Base-by-base conservation (phyloP, 2,888 invertebrate species). In the Netelia fuscicornis region DNA sequence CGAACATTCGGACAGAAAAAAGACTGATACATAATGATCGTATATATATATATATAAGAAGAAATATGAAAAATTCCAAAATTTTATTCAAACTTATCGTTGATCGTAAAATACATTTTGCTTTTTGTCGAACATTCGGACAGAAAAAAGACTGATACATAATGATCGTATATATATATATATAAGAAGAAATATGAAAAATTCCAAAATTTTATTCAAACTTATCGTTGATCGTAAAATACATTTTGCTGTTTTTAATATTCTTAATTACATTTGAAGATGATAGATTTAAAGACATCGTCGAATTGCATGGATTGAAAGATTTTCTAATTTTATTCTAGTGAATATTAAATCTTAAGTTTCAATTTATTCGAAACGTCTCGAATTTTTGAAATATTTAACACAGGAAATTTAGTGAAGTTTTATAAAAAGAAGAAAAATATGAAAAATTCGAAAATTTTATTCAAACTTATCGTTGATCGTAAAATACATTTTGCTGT, bases 1-100 rank as follows among this genome's bases (percentile, higher is more conserved):
- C 89, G 88, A 90, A 90, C 89, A 87, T 86, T 89, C 87, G 87
- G 87, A 88, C 88, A 89, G 89, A 20, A 20, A 89, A 89, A 88
- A 87, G 88, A 89, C 89, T 52, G 60, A 67, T 48, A 11, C 13
- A 48, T 10, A 42, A 20, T 20, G 20, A 1, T 20, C 20, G 20
- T 20, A 20, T 20, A 1, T 20, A 20, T 20, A 20, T 20, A 20
- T 20, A 20, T 20, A 20, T 20, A 20, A 13, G 17, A 58, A n/a
- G 2, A 6, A 30, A 62, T 30, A 62, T n/a, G n/a, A n/a, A 54
- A 10, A n/a, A 13, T 54, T n/a, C 13, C 0, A 3, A 54, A 54
- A 5, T 3, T n/a, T n/a, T 13, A 13, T 48, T 48, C 13, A 13
- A 48, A 48, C 8, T 10, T 48, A 48, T 48, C 48, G 37, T 37